Evolutionary conservation across 1,140 invertebrate genomes (phyloP).

Genomic region (Penaeus japonicus): DNA sequence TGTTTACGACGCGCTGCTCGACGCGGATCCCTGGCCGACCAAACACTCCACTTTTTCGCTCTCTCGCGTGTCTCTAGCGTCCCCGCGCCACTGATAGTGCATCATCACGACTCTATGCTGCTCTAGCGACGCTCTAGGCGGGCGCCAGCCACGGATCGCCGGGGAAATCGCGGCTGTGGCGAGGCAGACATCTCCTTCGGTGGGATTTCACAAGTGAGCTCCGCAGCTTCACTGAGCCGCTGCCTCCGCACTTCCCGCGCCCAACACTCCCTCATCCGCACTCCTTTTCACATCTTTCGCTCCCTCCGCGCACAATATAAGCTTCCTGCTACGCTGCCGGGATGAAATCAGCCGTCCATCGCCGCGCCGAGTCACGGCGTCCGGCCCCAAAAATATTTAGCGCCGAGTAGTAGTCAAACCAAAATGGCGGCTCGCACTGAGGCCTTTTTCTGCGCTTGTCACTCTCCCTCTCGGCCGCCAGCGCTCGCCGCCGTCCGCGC

Average conservation of each 20-base stretch:
- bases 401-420: slow-evolving; percentile 51
- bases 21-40: slow-evolving; percentile 29
- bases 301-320: background rate
- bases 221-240: slow-evolving; percentile 45
- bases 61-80: slow-evolving; percentile 14
- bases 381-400: slow-evolving; percentile 50
- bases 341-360: slow-evolving; percentile 39
- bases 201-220: slow-evolving; percentile 47
- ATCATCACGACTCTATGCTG: slow-evolving; percentile 31
- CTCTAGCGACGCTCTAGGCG: slow-evolving; percentile 29
- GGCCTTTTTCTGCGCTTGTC: slow-evolving; percentile 48
- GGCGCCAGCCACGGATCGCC: slow-evolving; percentile 38
- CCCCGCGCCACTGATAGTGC: slow-evolving; percentile 30
- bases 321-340: slow-evolving; percentile 31
- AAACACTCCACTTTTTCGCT: slow-evolving; percentile 36
- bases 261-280: slow-evolving; percentile 7
- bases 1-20: slow-evolving; percentile 48
- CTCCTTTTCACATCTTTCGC: slow-evolving; percentile 19
- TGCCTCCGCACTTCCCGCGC: background rate
- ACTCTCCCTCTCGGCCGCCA: background rate
- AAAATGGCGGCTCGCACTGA: slow-evolving; percentile 54
- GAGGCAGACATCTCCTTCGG: slow-evolving; percentile 51
- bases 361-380: slow-evolving; percentile 25
- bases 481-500: slow-evolving; percentile 4
- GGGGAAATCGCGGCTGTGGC: slow-evolving; percentile 45